Evolutionary conservation across 64 coral and sea anemone genomes (phyloP).

Genomic region (Stichodactyla helianthus): DNA sequence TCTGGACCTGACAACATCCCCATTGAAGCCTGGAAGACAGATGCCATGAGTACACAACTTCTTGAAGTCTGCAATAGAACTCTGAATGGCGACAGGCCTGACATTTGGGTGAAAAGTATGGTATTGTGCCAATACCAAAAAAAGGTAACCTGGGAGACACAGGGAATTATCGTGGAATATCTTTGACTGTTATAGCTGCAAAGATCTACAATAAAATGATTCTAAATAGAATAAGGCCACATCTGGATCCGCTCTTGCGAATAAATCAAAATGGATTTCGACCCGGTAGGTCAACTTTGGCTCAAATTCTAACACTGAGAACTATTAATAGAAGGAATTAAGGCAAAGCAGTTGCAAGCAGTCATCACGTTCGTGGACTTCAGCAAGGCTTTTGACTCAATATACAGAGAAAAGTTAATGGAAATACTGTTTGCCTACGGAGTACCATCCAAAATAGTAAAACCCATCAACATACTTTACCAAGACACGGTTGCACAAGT

Average conservation of each 20-base stretch:
- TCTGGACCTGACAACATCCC: constrained; percentile 24
- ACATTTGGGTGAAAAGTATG: background rate
- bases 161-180: constrained; percentile 32
- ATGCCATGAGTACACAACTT: constrained; percentile 22
- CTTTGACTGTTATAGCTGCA: background rate
- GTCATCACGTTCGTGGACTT: constrained; percentile 42
- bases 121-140: constrained; percentile 43
- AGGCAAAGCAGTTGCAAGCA: constrained; percentile 24
- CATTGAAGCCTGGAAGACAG: constrained; percentile 28
- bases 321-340: constrained; percentile 31
- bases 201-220: constrained; percentile 36
- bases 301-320: constrained; percentile 23
- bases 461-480: constrained; percentile 44
- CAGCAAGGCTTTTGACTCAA: constrained; percentile 36
- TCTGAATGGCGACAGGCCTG: background rate
- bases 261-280: constrained; percentile 48
- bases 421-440: constrained; percentile 10
- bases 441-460: constrained; percentile 40
- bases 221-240: constrained; percentile 31
- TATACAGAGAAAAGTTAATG: constrained; percentile 23
- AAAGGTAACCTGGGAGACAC: background rate
- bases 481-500: constrained; percentile 23
- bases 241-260: constrained; percentile 15
- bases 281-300: constrained; percentile 22
- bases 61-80: constrained; percentile 45